phyloP scores from a whole-genome alignment of 2,888 invertebrate species.

The Agelastica alni region DNA sequence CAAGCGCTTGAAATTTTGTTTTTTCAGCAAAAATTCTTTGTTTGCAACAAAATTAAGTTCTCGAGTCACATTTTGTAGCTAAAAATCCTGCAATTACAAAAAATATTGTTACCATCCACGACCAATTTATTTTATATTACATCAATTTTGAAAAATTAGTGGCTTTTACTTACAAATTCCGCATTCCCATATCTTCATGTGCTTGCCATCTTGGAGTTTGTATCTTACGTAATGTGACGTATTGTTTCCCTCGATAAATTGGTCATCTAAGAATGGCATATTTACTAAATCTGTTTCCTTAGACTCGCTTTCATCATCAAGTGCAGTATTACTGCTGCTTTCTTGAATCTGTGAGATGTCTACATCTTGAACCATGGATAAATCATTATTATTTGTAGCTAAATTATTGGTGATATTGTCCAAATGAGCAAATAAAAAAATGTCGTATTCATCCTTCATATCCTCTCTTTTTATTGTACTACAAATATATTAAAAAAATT shows the following conservation, averaged over 20 bases:
- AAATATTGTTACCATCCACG: too few species aligned
- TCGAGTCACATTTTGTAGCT: too few species aligned
- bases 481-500: too few species aligned
- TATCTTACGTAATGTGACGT: conserved; percentile 68
- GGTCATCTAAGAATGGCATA: conserved; percentile 4
- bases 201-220: conserved; percentile 68
- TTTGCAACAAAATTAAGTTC: too few species aligned
- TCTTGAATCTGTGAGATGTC: conserved; percentile 9
- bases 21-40: too few species aligned
- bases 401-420: conserved; percentile 37
- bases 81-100: too few species aligned
- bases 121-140: too few species aligned
- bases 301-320: conserved; percentile 4
- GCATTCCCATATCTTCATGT: conserved; percentile 74
- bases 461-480: conserved; percentile 45
- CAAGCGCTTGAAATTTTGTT: too few species aligned
- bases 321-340: background rate
- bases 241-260: conserved; percentile 9
- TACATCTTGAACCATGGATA: conserved; percentile 31
- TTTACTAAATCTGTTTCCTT: conserved; percentile 18
- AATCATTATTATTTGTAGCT: conserved; percentile 25
- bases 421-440: conserved; percentile 44
- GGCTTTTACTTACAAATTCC: conserved; percentile 72
- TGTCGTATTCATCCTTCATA: conserved; percentile 44
- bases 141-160: too few species aligned